phyloP scores from a whole-genome alignment of 1,140 invertebrate genomes.

The Pygmarrhopalites habei region DNA sequence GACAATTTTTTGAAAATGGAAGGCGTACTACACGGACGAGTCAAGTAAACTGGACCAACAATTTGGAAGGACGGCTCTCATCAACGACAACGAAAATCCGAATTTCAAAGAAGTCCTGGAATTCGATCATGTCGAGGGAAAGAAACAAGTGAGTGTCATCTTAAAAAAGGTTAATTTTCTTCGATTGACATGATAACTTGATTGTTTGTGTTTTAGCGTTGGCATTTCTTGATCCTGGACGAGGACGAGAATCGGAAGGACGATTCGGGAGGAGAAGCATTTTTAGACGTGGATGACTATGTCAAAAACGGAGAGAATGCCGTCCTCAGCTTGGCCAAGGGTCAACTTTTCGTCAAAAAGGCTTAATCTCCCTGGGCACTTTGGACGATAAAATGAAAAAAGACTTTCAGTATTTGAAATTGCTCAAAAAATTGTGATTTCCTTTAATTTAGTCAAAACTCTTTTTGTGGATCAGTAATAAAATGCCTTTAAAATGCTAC shows the following conservation, averaged over 20 bases:
- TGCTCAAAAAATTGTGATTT: no score
- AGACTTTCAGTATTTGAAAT: no score
- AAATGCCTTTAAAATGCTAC: no score
- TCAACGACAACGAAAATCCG: slow-evolving; percentile 33
- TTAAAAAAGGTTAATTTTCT: not conserved
- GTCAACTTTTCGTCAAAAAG: slow-evolving; percentile 7
- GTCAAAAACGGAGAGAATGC: slow-evolving; percentile 1
- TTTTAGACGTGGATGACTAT: slow-evolving; percentile 6
- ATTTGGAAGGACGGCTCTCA: slow-evolving; percentile 18
- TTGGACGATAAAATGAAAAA: no score
- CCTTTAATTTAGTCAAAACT: no score
- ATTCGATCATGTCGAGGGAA: slow-evolving; percentile 22
- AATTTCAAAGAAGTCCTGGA: slow-evolving; percentile 26
- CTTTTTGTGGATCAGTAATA: no score
- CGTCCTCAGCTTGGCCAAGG: not conserved
- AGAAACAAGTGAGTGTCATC: slow-evolving; percentile 24
- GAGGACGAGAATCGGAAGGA: slow-evolving; percentile 31
- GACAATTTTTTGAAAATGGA: no score
- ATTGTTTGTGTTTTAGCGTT: slow-evolving; percentile 20
- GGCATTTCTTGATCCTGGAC: slow-evolving; percentile 32
- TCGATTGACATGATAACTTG: not conserved
- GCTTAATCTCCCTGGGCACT: no score
- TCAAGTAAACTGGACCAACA: slow-evolving; percentile 7
- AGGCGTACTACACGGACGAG: slow-evolving; percentile 27
- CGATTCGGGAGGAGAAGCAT: slow-evolving; percentile 26